Conservation (phyloP, 2,888 invertebrate genomes). For the Acanthoscelides obtectus region DNA sequence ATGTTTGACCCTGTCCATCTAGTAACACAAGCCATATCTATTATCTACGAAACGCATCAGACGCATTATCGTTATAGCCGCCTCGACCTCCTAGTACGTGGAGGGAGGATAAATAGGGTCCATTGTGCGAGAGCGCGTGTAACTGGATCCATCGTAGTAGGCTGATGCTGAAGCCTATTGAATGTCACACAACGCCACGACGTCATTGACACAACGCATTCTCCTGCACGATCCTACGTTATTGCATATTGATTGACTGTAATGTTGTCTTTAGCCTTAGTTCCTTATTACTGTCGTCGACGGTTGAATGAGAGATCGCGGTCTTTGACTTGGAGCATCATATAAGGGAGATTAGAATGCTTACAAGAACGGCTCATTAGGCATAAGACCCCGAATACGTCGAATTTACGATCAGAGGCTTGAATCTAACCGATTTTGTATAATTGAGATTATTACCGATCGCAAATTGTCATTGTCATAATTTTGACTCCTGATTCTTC, state of each 20-base stretch:
- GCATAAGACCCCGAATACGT: no score
- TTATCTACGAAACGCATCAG: not conserved
- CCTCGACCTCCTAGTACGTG: not conserved
- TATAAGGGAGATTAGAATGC: no score
- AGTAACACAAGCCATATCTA: not conserved
- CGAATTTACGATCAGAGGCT: no score
- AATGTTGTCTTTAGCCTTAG: not conserved
- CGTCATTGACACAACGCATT: not conserved
- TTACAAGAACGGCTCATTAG: no score
- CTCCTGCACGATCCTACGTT: not conserved
- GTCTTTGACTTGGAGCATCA: not conserved
- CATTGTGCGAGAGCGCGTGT: not conserved
- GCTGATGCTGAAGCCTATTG: not conserved
- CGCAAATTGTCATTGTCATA: no score
- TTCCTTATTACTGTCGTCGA: not conserved
- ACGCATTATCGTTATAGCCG: not conserved
- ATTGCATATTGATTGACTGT: not conserved
- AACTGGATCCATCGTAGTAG: not conserved
- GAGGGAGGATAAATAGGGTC: not conserved
- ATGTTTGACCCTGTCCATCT: no score
- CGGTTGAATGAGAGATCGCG: not conserved
- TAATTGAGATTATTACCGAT: no score
- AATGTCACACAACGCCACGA: not conserved
- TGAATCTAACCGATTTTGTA: no score
- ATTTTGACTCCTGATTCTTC: no score